Evolutionary conservation across 2,113 vertebrate species (phyloP).

Genomic region (Oostethus manadensis): DNA sequence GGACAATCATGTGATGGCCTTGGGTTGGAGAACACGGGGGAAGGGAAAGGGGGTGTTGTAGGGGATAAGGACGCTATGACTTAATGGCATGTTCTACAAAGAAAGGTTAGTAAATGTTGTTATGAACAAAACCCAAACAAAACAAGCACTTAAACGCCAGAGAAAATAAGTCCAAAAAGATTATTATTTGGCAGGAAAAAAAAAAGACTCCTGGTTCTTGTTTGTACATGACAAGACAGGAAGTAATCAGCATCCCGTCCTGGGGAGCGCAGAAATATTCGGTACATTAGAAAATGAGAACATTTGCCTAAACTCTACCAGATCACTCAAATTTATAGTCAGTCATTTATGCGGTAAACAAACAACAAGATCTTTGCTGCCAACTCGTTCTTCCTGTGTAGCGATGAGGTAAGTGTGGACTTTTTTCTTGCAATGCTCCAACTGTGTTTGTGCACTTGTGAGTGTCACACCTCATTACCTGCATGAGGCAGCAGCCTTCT

Average conservation of each 20-base stretch:
- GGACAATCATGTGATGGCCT: too few relatives aligned
- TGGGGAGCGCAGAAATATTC: conserved; percentile 12
- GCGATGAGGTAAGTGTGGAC: conserved; percentile 16
- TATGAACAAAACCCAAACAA: too few relatives aligned
- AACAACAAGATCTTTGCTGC: conserved; percentile 13
- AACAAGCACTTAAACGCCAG: background rate
- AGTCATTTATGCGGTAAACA: conserved; percentile 43
- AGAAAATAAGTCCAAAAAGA: conserved; percentile 8
- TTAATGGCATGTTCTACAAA: too few relatives aligned
- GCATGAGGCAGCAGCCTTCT: conserved; percentile 91
- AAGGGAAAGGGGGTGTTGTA: too few relatives aligned
- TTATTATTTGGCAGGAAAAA: background rate
- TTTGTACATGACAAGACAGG: conserved; percentile 40
- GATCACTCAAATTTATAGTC: conserved; percentile 49
- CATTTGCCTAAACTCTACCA: conserved; percentile 50
- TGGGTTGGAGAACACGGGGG: too few relatives aligned
- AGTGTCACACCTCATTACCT: conserved; percentile 70
- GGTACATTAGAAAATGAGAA: background rate
- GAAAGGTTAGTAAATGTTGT: too few relatives aligned
- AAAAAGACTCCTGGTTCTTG: conserved; percentile 30
- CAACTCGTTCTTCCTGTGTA: conserved; percentile 17
- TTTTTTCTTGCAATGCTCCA: background rate
- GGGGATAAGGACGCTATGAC: too few relatives aligned
- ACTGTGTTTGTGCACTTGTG: background rate
- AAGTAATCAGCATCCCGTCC: conserved; percentile 39